phyloP scores from a whole-genome alignment of 2,888 invertebrate species.

The Empis livida region DNA sequence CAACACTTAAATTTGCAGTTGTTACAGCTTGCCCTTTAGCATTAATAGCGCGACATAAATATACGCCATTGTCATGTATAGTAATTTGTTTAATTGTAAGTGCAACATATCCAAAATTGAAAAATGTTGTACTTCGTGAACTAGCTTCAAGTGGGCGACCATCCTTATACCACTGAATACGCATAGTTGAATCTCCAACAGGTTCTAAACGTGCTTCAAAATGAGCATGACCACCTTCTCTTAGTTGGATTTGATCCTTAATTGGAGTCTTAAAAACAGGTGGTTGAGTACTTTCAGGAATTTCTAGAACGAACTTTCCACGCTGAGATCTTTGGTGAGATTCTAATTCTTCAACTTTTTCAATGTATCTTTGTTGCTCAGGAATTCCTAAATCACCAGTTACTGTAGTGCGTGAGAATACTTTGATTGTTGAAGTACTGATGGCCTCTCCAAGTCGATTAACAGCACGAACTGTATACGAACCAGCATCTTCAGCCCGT shows the following conservation, averaged over 20 bases:
- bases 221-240: slow-evolving; percentile 89
- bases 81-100: slow-evolving; percentile 85
- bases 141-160: slow-evolving; percentile 83
- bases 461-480: slow-evolving; percentile 82
- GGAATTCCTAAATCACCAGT: slow-evolving; percentile 79
- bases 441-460: slow-evolving; percentile 85
- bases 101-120: slow-evolving; percentile 91
- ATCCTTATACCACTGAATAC: slow-evolving; percentile 88
- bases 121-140: slow-evolving; percentile 84
- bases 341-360: slow-evolving; percentile 83
- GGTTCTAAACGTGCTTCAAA: slow-evolving; percentile 93
- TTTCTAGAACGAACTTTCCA: slow-evolving; percentile 65
- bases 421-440: slow-evolving; percentile 64
- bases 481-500: slow-evolving; percentile 95
- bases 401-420: slow-evolving; percentile 67
- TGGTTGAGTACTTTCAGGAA: slow-evolving; percentile 62
- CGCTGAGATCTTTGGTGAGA: slow-evolving; percentile 68
- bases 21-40: slow-evolving; percentile 75
- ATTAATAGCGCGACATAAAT: slow-evolving; percentile 80
- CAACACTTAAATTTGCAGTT: slow-evolving; percentile 66
- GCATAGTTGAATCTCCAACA: slow-evolving; percentile 76
- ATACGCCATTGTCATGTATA: slow-evolving; percentile 77
- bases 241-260: slow-evolving; percentile 71
- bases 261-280: slow-evolving; percentile 85
- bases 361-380: slow-evolving; percentile 81